Evolutionary conservation across 35 echinoderm and acorn worm species (phyloP).

Genomic region (Apostichopus parvimensis): DNA sequence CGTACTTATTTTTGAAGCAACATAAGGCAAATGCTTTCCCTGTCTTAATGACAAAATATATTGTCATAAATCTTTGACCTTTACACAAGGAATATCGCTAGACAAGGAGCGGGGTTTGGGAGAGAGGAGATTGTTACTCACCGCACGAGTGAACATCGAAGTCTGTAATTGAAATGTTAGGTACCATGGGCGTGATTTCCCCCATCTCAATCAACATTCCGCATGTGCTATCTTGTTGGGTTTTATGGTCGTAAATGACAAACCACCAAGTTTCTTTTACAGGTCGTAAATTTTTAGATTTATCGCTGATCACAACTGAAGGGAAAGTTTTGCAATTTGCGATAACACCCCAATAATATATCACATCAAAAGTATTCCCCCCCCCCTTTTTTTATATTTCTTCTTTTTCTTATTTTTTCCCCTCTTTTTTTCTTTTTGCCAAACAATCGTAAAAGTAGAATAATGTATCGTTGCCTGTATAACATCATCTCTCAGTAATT

Average conservation of each 20-base stretch:
- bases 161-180: constrained; percentile 9
- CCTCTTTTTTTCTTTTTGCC: neutral
- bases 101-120: no score
- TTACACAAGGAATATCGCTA: neutral
- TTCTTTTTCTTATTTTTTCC: neutral
- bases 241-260: constrained; percentile 14
- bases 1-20: no score
- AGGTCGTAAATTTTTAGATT: constrained; percentile 12
- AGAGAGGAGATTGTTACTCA: neutral
- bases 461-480: no score
- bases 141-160: neutral
- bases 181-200: neutral
- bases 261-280: neutral
- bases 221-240: neutral
- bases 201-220: constrained; percentile 14
- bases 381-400: neutral
- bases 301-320: neutral
- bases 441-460: neutral
- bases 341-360: constrained; percentile 14
- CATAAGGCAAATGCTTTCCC: no score
- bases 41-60: neutral
- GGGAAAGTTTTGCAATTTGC: constrained; percentile 7
- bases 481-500: no score
- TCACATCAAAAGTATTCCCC: neutral
- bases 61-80: constrained; percentile 1